Evolutionary conservation across 2,113 vertebrate genomes (phyloP), one percentile per base, ranked within the genome.

Genomic region (Pygathrix nemaeus): DNA sequence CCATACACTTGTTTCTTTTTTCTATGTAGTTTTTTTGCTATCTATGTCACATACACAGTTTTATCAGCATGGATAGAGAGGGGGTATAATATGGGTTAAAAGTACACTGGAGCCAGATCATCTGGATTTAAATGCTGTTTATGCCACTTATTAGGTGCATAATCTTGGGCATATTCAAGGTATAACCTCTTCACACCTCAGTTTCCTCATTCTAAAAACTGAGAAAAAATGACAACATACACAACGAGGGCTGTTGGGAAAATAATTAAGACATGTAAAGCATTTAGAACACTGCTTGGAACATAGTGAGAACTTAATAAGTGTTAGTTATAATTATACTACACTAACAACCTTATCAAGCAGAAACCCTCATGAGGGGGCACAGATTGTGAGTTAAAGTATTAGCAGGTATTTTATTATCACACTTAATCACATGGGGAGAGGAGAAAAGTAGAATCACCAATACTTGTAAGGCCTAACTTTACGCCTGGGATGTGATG

Each of bases 161-260:
- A 45, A 89, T 48, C 17, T 90, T 90, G 13, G 40, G 32, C 20
- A 80, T 5, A 70, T 12, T 86, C 52, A 73, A 64, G 23, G 4
- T 43, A 21, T 76, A 66, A 81, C 40, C 45, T 96, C 40, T 83
- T n/a, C 35, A 85, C 25, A 35, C 57, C 21, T 70, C 18, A 59
- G 21, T 70, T 52, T 80, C 57, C 40, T 81, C 48, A 80, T 48
- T 48, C n/a, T 89, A 86, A 57, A 64, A 86, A 81, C 25, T 2
- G 21, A 94, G 68, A 93, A 96, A 93, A 96, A 80, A 94, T 80
- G 64, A 86, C 40, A 70, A 78, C 3, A 13, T 11, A 25, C 32
- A 45, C 10, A 38, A 79, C 4, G 3, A 89, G 27, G 6, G 35
- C 6, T 80, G 27, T 20, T 94, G 23, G 79, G 61, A 88, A 48